These are phyloP conservation scores for Formica aserva DNA, from an alignment of 2,888 invertebrate species.

Conservation along the genomic window DNA sequence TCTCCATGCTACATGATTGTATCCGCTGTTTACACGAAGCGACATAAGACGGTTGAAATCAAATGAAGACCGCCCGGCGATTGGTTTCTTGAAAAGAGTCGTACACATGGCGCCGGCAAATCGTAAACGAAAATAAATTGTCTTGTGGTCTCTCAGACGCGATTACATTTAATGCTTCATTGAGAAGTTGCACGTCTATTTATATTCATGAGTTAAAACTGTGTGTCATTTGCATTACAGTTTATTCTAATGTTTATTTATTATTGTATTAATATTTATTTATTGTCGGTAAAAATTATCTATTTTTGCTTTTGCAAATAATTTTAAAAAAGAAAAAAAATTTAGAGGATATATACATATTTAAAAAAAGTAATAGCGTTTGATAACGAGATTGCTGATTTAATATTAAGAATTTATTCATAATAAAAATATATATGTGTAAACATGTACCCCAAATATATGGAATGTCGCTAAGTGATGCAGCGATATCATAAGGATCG, in stretches of 20 bases:
- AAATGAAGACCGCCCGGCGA: slow-evolving; percentile 50
- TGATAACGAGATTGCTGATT: neutral
- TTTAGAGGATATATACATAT: neutral
- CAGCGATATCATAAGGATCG: slow-evolving; percentile 45
- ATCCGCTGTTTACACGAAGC: slow-evolving; percentile 54
- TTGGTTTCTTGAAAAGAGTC: slow-evolving; percentile 44
- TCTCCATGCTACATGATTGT: slow-evolving; percentile 32
- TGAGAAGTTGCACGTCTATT: slow-evolving; percentile 1
- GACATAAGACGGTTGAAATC: slow-evolving; percentile 47
- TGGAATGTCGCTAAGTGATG: slow-evolving; percentile 45
- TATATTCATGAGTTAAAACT: slow-evolving; percentile 3
- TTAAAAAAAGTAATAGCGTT: neutral
- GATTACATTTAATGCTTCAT: slow-evolving; percentile 26
- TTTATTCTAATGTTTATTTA: neutral
- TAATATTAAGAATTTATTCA: slow-evolving; percentile 7
- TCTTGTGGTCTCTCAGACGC: neutral
- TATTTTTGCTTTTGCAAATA: neutral
- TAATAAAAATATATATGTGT: neutral
- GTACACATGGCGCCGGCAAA: neutral
- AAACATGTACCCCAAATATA: slow-evolving; percentile 6
- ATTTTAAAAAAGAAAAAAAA: neutral
- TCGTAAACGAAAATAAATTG: slow-evolving; percentile 44
- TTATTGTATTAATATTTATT: slow-evolving; percentile 7
- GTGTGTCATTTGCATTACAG: neutral
- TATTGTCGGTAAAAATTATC: neutral